phyloP scores from a whole-genome alignment of 2,113 vertebrate species.

The Ophiodon elongatus region DNA sequence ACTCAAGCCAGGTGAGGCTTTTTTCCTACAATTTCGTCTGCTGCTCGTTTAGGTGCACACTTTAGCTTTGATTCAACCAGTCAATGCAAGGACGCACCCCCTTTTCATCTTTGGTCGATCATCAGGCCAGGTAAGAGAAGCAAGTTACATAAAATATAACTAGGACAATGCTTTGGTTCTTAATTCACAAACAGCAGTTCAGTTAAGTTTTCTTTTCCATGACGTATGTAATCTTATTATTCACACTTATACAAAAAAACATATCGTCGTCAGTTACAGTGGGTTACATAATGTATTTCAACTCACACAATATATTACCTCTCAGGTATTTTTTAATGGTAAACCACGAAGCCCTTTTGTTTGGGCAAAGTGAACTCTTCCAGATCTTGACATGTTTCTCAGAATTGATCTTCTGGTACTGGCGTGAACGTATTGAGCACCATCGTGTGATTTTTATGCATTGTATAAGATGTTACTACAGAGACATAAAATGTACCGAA shows the following conservation, averaged over 20 bases:
- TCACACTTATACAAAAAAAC: neutral
- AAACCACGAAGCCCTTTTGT: neutral
- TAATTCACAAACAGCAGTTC: neutral
- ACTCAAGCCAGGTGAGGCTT: neutral
- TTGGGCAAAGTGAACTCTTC: neutral
- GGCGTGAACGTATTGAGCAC: neutral
- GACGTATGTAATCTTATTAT: neutral
- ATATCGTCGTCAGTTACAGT: neutral
- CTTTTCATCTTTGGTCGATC: constrained; percentile 44
- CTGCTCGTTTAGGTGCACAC: constrained; percentile 20
- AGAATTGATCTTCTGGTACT: neutral
- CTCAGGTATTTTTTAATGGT: neutral
- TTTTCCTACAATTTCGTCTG: neutral
- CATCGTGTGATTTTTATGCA: neutral
- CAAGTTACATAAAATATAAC: neutral
- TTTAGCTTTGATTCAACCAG: constrained; percentile 23
- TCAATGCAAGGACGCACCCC: constrained; percentile 40
- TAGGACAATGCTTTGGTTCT: neutral
- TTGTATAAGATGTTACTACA: neutral
- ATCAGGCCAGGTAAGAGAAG: constrained; percentile 70
- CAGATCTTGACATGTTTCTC: neutral
- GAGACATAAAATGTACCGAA: neutral
- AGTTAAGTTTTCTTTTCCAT: neutral
- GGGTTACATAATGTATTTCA: neutral
- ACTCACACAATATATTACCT: neutral